phyloP scores from a whole-genome alignment of 2,888 invertebrate genomes.

The Volucella zonaria region DNA sequence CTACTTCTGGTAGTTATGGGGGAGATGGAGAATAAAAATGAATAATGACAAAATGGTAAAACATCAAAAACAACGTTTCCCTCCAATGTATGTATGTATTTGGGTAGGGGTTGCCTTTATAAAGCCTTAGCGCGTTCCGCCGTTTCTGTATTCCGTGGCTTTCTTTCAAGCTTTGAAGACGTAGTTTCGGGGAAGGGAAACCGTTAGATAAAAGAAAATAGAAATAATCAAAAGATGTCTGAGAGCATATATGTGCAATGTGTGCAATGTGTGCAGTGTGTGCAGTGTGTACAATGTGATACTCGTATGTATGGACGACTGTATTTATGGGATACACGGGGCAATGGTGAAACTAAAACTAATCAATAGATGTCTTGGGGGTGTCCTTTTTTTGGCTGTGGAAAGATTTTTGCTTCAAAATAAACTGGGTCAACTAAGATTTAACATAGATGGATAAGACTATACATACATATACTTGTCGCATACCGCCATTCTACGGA shows the following conservation, averaged over 20 bases:
- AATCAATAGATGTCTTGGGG: constrained; percentile 17
- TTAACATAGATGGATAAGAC: too few species aligned
- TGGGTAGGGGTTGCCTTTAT: not conserved
- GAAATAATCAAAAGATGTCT: constrained; percentile 14
- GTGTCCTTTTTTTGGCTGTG: constrained; percentile 1
- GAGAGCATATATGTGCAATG: constrained; percentile 12
- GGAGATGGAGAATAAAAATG: not conserved
- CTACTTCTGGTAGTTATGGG: constrained; percentile 19
- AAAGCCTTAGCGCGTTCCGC: not conserved
- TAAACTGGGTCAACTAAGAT: not conserved
- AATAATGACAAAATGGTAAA: not conserved
- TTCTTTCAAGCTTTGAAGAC: not conserved
- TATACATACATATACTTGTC: too few species aligned
- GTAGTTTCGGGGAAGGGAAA: too few species aligned
- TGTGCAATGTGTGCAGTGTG: not conserved
- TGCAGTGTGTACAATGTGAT: not conserved
- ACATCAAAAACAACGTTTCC: not conserved
- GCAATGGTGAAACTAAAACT: not conserved
- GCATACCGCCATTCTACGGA: too few species aligned
- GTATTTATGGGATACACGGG: not conserved
- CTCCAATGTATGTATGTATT: not conserved
- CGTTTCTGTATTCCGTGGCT: too few species aligned
- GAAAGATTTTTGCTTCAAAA: not conserved
- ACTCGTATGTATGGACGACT: too few species aligned
- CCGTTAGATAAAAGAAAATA: not conserved